These are phyloP conservation scores for Sisor rabdophorus DNA, from an alignment of 2,113 vertebrate genomes.

Conservation along the genomic window DNA sequence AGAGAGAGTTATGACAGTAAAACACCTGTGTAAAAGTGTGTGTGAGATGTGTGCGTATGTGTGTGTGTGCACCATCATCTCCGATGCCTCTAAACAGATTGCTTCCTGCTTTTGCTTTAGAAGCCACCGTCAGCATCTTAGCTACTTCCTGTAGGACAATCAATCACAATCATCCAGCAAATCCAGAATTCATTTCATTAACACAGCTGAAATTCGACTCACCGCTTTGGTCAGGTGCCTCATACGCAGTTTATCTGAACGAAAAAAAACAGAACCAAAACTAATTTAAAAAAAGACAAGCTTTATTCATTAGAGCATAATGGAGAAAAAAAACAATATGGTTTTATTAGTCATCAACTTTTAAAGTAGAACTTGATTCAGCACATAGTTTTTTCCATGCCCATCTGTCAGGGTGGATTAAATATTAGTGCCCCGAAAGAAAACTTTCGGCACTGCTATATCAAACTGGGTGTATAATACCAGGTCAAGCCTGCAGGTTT, in stretches of 20 bases:
- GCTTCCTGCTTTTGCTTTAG: constrained; percentile 69
- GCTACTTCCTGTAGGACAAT: constrained; percentile 74
- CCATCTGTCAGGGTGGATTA: background rate
- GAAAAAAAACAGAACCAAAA: background rate
- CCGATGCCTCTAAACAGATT: constrained; percentile 86
- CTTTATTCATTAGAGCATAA: background rate
- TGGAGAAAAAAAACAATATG: background rate
- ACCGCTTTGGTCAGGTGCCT: constrained; percentile 62
- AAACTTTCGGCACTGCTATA: background rate
- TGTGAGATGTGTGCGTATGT: background rate
- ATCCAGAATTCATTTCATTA: no score
- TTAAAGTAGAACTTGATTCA: background rate
- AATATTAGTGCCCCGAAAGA: background rate
- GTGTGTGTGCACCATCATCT: constrained; percentile 76
- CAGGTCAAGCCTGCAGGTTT: background rate
- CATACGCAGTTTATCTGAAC: constrained; percentile 65
- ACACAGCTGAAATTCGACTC: constrained; percentile 13
- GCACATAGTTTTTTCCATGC: background rate
- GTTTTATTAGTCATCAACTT: background rate
- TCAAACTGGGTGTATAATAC: background rate
- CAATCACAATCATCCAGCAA: constrained; percentile 3
- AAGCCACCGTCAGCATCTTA: constrained; percentile 65
- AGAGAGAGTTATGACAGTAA: background rate
- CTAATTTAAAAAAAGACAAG: background rate
- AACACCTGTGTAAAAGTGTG: background rate